Percentiles rank a stretch among this genome's conserved stretches.
Evolutionary conservation across 2,797 vertebrate species (phyloP).

Genomic region (Masticophis lateralis): DNA sequence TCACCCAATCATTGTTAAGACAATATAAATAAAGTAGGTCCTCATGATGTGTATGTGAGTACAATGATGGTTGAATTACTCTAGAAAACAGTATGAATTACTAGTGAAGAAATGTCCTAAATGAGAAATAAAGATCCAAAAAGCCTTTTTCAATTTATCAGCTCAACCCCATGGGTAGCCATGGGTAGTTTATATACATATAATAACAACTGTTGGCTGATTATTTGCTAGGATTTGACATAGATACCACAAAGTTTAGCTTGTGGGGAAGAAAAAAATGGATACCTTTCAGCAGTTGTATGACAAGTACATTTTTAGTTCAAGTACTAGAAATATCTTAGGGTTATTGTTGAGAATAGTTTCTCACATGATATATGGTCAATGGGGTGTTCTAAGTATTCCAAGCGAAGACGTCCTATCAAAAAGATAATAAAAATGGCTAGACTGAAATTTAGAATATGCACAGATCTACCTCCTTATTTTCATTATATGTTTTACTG

Average conservation of each 20-base stretch:
- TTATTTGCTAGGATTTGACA: background rate
- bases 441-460: slow-evolving; percentile 2
- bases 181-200: background rate
- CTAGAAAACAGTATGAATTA: background rate
- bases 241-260: no score
- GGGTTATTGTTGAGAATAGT: background rate
- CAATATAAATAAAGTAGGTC: background rate
- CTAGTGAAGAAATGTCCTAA: background rate
- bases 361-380: background rate
- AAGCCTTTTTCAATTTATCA: background rate
- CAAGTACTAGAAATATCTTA: background rate
- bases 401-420: background rate
- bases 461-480: background rate
- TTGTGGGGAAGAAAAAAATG: background rate
- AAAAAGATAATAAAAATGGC: background rate
- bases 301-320: background rate
- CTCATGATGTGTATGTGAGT: background rate
- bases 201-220: background rate
- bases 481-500: slow-evolving; percentile 51
- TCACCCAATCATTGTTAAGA: background rate
- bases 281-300: background rate
- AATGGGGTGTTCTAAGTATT: background rate
- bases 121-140: background rate
- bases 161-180: background rate
- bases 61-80: background rate